These are phyloP conservation scores for Heteropelma amictum DNA, from an alignment of 2,888 invertebrate genomes.

Conservation along the genomic window DNA sequence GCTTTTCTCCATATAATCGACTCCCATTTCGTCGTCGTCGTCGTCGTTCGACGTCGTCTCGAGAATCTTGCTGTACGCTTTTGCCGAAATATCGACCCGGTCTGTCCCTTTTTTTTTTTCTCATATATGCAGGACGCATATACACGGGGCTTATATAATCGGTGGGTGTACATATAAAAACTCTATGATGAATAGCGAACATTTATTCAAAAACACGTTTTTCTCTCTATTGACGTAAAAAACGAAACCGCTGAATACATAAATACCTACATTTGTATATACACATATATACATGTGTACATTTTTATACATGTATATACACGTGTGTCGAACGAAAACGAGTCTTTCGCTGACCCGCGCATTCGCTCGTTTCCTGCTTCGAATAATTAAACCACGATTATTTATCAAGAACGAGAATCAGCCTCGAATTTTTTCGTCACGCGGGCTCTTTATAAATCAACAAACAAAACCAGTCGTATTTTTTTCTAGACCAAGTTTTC, in stretches of 20 bases:
- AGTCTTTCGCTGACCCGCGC: constrained; percentile 10
- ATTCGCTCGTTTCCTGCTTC: constrained; percentile 23
- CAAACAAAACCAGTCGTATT: too few species aligned
- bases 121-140: background rate
- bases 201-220: constrained; percentile 9
- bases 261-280: too few species aligned
- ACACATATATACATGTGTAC: background rate
- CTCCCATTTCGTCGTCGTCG: constrained; percentile 32
- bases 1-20: constrained; percentile 48
- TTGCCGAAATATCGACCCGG: background rate
- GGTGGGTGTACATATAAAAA: background rate
- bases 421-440: background rate
- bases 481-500: too few species aligned
- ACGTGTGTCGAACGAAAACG: constrained; percentile 24
- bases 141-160: background rate
- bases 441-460: background rate
- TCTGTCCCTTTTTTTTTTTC: background rate
- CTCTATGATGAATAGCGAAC: background rate
- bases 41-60: background rate
- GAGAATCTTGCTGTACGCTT: constrained; percentile 2
- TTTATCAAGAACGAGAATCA: constrained; percentile 23
- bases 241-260: too few species aligned
- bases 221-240: constrained; percentile 9
- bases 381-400: constrained; percentile 41
- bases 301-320: background rate